Conservation (phyloP, 1,140 invertebrate species). For the Trigoniulus corallinus region DNA sequence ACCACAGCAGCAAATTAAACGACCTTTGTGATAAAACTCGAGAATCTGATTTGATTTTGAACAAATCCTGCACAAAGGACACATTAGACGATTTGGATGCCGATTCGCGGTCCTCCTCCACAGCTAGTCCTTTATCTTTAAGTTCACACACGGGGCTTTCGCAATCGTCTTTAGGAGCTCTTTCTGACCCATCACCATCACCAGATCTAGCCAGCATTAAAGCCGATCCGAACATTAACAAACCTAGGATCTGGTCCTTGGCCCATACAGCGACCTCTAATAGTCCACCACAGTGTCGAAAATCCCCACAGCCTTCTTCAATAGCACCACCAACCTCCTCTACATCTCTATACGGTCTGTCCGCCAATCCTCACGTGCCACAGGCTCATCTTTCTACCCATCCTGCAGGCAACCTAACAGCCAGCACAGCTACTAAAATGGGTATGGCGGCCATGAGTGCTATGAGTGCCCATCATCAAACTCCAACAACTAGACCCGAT, state of each 20-base stretch:
- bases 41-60: too few species aligned
- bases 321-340: background rate
- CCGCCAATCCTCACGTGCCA: background rate
- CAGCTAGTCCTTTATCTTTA: background rate
- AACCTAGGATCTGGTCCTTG: background rate
- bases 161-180: background rate
- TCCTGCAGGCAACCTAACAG: background rate
- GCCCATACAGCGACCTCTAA: background rate
- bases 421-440: background rate
- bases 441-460: background rate
- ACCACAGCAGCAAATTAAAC: too few species aligned
- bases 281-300: background rate
- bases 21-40: too few species aligned
- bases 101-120: background rate
- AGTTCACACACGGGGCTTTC: background rate
- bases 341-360: too few species aligned
- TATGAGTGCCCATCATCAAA: background rate
- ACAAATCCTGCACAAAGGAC: too few species aligned
- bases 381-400: background rate
- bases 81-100: too few species aligned
- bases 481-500: background rate
- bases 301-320: background rate
- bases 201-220: background rate
- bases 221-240: background rate
- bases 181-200: background rate